Evolutionary conservation across 2,888 invertebrate species (phyloP), one percentile per base, ranked within the genome.

Genomic region (Xanthia togata): DNA sequence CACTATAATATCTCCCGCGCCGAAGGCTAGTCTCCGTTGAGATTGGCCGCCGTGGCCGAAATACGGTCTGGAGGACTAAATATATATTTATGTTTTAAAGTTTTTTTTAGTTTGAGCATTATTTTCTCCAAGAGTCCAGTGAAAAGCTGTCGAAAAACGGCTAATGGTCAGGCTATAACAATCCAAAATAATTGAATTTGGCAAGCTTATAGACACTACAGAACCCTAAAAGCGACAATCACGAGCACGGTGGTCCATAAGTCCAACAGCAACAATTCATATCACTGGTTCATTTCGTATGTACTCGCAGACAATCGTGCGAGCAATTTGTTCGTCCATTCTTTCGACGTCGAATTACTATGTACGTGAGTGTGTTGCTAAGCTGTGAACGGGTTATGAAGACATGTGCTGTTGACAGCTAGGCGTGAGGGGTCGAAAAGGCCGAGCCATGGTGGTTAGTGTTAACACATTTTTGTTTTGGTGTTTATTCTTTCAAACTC

Each of bases 301-400:
- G 79, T 79, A 79, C 78, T 77, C 76, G 73, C 84, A 85, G 83
- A 87, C 90, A 89, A 90, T 90, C 83, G 89, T 76, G 64, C 76
- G 68, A 76, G 85, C 85, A 86, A 90, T 90, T 83, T 87, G 87
- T 85, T 81, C 80, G 87, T 75, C 81, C 85, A 89, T 89, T 88
- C 86, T 87, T 88, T 83, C 84, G 83, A 80, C 76, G 82, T 75
- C 80, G 85, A 90, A 90, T 90, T 90, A 90, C 89, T 87, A 78
- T 81, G 81, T 81, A 90, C 91, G 89, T 90, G 91, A 89, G 74
- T 75, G 79, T 79, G 81, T 87, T 89, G 79, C 82, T 79, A 84
- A 90, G 72, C 59, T 67, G 79, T 57, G 84, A 85, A 88, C 79
- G 87, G 89, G 89, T 88, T 88, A 88, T 88, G 79, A 89, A 75